A percentile compares a stretch with the other conserved stretches of the same genome.
Conservation (phyloP, 2,113 vertebrate genomes). For the Ivindomyrus marchei region DNA sequence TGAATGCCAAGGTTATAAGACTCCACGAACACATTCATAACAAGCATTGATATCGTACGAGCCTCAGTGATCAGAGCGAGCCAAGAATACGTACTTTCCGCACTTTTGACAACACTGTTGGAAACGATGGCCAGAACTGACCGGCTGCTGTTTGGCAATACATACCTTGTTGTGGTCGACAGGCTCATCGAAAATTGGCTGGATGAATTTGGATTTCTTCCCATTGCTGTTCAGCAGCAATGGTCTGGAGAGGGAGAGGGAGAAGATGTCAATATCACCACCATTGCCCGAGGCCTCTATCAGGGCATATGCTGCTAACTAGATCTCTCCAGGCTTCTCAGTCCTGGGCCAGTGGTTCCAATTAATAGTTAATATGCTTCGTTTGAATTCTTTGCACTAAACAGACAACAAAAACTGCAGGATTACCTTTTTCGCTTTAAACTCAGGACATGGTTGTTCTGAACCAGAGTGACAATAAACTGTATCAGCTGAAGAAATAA, state of each 20-base stretch:
- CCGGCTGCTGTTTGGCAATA: background rate
- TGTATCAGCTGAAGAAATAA: conserved; percentile 75
- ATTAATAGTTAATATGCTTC: background rate
- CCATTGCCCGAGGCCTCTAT: background rate
- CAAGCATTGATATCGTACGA: background rate
- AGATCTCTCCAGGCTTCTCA: background rate
- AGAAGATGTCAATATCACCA: background rate
- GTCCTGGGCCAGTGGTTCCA: background rate
- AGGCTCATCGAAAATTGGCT: conserved; percentile 80
- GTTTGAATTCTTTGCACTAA: background rate
- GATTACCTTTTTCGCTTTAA: conserved; percentile 89
- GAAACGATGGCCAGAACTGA: background rate
- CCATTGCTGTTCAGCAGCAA: conserved; percentile 82
- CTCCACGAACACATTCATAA: background rate
- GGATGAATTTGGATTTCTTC: conserved; percentile 82
- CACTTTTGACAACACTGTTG: background rate
- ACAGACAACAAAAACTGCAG: background rate
- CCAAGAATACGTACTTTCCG: background rate
- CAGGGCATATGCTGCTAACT: background rate
- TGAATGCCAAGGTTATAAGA: background rate
- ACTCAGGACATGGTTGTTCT: conserved; percentile 87
- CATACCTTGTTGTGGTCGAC: conserved; percentile 64
- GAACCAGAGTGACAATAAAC: conserved; percentile 89
- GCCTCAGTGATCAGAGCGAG: background rate
- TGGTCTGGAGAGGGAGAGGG: conserved; percentile 56